phyloP scores from a whole-genome alignment of 2,888 invertebrate species.

The Polydrusus pterygomalis region DNA sequence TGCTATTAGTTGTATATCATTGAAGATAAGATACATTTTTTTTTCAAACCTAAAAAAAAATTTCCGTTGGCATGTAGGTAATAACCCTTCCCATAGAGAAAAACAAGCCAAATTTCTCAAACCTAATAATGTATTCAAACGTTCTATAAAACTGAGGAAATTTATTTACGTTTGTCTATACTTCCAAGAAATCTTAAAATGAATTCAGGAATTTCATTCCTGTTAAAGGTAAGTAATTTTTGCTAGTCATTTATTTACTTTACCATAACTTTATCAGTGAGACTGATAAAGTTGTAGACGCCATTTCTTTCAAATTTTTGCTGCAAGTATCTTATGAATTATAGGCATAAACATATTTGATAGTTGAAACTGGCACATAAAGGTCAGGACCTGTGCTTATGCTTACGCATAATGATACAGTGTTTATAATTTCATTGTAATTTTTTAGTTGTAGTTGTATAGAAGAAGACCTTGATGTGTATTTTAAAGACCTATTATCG shows the following conservation, averaged over 20 bases:
- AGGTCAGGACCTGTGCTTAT: conserved; percentile 15
- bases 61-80: too few relatives aligned
- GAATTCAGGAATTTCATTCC: background rate
- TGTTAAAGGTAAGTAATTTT: background rate
- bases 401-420: background rate
- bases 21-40: too few relatives aligned
- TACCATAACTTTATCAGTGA: conserved; percentile 13
- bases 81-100: too few relatives aligned
- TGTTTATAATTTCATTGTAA: background rate
- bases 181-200: too few relatives aligned
- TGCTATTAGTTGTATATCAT: too few relatives aligned
- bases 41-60: too few relatives aligned
- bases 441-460: conserved; percentile 12
- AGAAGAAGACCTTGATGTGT: background rate
- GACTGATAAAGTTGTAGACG: conserved; percentile 2
- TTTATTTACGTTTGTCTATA: too few relatives aligned
- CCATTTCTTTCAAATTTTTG: conserved; percentile 5
- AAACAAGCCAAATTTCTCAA: too few relatives aligned
- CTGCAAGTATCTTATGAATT: conserved; percentile 2
- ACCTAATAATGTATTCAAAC: too few relatives aligned
- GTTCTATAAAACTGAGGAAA: too few relatives aligned
- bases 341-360: conserved; percentile 19
- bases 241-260: background rate
- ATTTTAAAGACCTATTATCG: background rate
- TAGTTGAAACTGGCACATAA: conserved; percentile 15